phyloP scores from a whole-genome alignment of 2,797 vertebrate species.

The Scolopax rusticola region DNA sequence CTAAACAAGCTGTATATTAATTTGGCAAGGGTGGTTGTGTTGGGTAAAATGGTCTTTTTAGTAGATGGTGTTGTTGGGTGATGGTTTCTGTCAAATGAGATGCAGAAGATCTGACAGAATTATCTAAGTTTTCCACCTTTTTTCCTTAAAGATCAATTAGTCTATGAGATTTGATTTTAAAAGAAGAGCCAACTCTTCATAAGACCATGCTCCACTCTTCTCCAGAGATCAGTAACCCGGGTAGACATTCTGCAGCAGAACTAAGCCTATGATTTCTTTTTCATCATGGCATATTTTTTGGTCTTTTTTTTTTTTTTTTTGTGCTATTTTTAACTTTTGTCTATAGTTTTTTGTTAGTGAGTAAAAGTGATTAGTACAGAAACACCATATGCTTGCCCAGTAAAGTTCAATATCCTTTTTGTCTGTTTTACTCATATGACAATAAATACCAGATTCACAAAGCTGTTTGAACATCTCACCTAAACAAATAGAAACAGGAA shows the following conservation, averaged over 20 bases:
- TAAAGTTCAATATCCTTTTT: background rate
- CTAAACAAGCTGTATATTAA: background rate
- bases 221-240: background rate
- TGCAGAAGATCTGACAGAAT: background rate
- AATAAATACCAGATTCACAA: background rate
- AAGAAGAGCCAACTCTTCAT: background rate
- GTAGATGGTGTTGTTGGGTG: rapidly evolving
- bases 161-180: background rate
- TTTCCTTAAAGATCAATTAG: background rate
- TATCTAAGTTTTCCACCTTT: background rate
- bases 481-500: background rate
- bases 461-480: background rate
- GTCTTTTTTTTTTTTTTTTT: background rate
- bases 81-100: background rate
- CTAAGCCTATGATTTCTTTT: background rate
- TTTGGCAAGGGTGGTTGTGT: background rate
- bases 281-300: background rate
- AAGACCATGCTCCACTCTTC: background rate
- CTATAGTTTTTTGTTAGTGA: background rate
- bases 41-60: background rate
- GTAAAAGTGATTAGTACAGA: background rate
- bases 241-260: background rate
- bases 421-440: background rate
- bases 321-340: background rate
- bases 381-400: background rate